These are phyloP conservation scores for Morone saxatilis DNA, from an alignment of 2,113 vertebrate genomes.

Conservation along the genomic window DNA sequence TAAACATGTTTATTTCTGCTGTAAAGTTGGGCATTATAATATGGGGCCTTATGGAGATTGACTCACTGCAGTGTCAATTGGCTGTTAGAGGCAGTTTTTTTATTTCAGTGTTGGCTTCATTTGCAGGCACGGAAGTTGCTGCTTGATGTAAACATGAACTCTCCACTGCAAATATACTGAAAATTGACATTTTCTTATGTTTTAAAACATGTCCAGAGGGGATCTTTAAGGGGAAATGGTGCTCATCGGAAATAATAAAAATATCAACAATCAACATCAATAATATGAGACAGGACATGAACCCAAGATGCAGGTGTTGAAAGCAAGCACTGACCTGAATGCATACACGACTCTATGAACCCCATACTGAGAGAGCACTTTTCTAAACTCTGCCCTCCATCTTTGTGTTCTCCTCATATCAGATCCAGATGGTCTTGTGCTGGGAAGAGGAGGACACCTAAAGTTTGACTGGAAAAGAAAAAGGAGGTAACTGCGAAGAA, in stretches of 20 bases:
- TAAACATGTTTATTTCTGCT: too few species aligned
- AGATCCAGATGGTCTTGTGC: conserved; percentile 39
- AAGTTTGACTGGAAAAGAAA: conserved; percentile 17
- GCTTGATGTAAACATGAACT: too few species aligned
- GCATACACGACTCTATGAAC: not conserved
- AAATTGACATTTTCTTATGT: too few species aligned
- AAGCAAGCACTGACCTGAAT: not conserved
- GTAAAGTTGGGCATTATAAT: too few species aligned
- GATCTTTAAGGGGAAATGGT: too few species aligned
- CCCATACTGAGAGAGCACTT: not conserved
- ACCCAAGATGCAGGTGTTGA: not conserved
- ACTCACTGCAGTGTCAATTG: too few species aligned
- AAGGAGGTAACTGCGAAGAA: not conserved
- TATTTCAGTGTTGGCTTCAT: too few species aligned
- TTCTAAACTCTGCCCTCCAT: not conserved
- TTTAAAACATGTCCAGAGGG: too few species aligned
- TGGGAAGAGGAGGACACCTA: conserved; percentile 20
- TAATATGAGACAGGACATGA: not conserved
- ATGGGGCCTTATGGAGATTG: too few species aligned
- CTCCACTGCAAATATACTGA: too few species aligned
- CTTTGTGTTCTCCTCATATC: conserved; percentile 60
- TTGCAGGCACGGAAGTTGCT: too few species aligned
- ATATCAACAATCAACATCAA: not conserved
- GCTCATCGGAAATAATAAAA: not conserved
- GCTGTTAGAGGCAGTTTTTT: too few species aligned